phyloP scores from a whole-genome alignment of 2,888 invertebrate genomes.

The Tetanocera ferruginea region DNA sequence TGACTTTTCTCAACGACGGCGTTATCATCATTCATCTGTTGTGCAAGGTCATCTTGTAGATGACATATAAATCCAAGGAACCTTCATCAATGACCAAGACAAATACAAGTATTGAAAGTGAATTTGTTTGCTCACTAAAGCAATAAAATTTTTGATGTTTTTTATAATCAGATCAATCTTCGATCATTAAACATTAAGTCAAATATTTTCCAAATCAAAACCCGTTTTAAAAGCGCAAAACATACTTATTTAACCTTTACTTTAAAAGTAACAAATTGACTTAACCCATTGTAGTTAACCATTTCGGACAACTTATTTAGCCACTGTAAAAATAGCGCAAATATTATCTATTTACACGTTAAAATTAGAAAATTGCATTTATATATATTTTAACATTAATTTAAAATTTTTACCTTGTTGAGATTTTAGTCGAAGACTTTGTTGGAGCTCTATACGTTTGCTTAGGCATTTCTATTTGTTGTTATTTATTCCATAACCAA shows the following conservation, averaged over 20 bases:
- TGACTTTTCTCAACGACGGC: conserved; percentile 91
- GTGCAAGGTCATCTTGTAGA: conserved; percentile 73
- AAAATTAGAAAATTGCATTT: conserved; percentile 14
- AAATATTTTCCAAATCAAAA: conserved; percentile 5
- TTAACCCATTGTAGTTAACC: not conserved
- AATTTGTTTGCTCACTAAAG: conserved; percentile 21
- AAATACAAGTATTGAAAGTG: not conserved
- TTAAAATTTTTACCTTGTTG: not conserved
- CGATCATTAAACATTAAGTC: not conserved
- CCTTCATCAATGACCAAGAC: not conserved
- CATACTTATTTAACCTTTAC: not conserved
- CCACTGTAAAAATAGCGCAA: conserved; percentile 6
- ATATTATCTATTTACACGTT: conserved; percentile 3
- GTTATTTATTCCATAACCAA: not conserved
- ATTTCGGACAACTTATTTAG: not conserved
- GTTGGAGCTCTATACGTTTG: not conserved
- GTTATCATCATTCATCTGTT: conserved; percentile 92
- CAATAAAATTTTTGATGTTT: conserved; percentile 11
- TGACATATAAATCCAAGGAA: conserved; percentile 54
- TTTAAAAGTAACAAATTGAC: not conserved
- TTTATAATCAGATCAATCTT: not conserved
- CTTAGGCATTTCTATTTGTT: not conserved
- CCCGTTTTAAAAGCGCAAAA: not conserved
- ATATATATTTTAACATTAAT: conserved; percentile 11
- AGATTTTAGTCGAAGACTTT: not conserved